Base-by-base conservation (phyloP, 2,113 vertebrate species). In the Ramphastos sulfuratus region DNA sequence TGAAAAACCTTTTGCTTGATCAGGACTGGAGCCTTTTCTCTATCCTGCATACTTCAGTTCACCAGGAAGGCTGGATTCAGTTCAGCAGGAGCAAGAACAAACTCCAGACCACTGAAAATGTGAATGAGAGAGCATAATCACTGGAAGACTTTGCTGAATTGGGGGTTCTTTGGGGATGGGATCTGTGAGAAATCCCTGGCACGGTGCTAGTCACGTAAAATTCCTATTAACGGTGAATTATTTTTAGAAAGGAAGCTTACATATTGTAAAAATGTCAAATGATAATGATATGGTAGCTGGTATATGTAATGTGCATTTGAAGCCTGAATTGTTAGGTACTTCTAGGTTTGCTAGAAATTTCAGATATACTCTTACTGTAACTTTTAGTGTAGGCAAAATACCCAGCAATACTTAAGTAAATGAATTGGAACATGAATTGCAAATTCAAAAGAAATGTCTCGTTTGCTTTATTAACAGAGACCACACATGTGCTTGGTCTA, bases 201-300 rank as follows among this genome's bases (percentile, higher is more conserved):
- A 58, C 42, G 65, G 48, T 97, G 63, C 54, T 82, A 24, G 39
- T 89, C 92, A 74, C 44, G 46, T 92, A 66, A 92, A 95, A 88
- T 79, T 58, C 10, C 70, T 91, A 80, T 82, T 89, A 90, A 94
- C 55, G 84, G 77, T 31, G 31, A 58, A 87, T 85, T 96, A 64
- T 95, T 89, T 94, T 92, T 77, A 79, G 85, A 82, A 85, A n/a
- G 33, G 56, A 93, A 91, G 58, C n/a, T 90, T 90, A 48, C 56
- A 88, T 92, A 39, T 65, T 92, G 61, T 81, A 73, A 63, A 94
- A 86, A 50, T 85, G 76, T 85, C 85, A 89, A 56, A 81, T 52
- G 42, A 35, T 94, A 91, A 84, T 79, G 73, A 66, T 85, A 33
- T 4, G 15, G 58, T 77, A 42, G 59, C 70, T 89, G 64, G 56